Evolutionary conservation across 1,140 invertebrate genomes (phyloP).

Genomic region (Rhizoglyphus robini): DNA sequence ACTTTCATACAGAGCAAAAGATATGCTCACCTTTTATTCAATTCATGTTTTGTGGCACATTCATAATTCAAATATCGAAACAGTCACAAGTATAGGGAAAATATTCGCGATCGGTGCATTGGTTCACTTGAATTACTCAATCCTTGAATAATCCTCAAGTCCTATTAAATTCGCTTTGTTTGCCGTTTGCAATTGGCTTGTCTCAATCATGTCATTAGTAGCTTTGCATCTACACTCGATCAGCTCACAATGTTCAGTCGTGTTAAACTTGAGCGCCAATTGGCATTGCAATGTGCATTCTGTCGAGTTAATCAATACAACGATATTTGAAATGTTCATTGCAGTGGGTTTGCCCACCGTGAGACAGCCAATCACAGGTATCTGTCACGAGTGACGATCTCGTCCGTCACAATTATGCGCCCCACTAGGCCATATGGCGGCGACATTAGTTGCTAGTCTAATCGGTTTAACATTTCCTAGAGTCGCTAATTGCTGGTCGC

Average conservation of each 20-base stretch:
- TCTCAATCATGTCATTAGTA: too few species aligned
- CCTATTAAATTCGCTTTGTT: background rate
- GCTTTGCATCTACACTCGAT: too few species aligned
- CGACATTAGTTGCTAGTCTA: too few species aligned
- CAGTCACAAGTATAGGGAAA: background rate
- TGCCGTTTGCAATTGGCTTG: background rate
- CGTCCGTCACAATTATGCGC: background rate
- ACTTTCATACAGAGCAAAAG: background rate
- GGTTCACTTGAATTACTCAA: background rate
- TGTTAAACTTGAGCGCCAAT: background rate
- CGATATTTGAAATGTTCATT: background rate
- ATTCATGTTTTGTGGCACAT: background rate
- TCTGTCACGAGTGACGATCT: too few species aligned
- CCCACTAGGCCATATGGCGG: background rate
- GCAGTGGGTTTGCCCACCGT: too few species aligned
- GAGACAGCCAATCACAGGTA: too few species aligned
- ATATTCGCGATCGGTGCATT: background rate
- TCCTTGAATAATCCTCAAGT: too few species aligned
- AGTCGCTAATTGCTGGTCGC: too few species aligned
- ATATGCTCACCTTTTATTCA: background rate
- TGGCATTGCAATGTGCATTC: constrained; percentile 1
- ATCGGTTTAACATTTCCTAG: too few species aligned
- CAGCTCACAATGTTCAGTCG: too few species aligned
- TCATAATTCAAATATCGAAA: background rate
- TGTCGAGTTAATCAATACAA: constrained; percentile 1